Conservation (phyloP, 2,888 invertebrate genomes). For the Magallana nippona region DNA sequence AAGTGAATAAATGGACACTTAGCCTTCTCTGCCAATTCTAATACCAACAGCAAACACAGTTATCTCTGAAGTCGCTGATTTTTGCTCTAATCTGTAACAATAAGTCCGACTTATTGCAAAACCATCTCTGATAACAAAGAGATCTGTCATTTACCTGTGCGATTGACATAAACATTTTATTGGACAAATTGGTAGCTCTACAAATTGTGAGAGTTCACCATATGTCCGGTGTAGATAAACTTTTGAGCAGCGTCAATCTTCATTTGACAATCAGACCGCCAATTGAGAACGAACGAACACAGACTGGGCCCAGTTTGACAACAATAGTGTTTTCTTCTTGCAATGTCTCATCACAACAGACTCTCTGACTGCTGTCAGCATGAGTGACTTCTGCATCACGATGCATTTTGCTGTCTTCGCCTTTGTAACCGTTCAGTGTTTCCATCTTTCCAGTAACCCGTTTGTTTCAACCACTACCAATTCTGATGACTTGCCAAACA, state of each 20-base stretch:
- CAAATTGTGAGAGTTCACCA: constrained; percentile 20
- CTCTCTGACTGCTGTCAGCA: constrained; percentile 12
- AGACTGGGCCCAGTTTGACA: not conserved
- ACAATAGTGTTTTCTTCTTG: not conserved
- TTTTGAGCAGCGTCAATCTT: constrained; percentile 1
- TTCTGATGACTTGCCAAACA: not conserved
- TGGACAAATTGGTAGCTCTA: constrained; percentile 17
- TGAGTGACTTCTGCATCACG: not conserved
- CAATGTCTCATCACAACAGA: not conserved
- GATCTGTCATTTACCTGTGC: constrained; percentile 20
- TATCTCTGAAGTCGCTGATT: constrained; percentile 13
- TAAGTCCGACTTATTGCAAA: constrained; percentile 26
- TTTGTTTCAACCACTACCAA: not conserved
- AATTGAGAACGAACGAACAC: not conserved
- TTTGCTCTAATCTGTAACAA: constrained; percentile 18
- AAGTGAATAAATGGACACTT: constrained; percentile 31
- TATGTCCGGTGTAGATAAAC: constrained; percentile 28
- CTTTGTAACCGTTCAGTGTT: constrained; percentile 10
- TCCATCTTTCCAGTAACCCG: not conserved
- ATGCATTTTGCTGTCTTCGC: not conserved
- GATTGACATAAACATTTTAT: constrained; percentile 33
- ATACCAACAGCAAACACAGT: constrained; percentile 19
- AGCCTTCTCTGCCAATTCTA: constrained; percentile 2
- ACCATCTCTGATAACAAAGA: constrained; percentile 3
- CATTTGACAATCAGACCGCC: not conserved